Base-by-base conservation (phyloP, 2,888 invertebrate species). In the Heliothis peltigera region DNA sequence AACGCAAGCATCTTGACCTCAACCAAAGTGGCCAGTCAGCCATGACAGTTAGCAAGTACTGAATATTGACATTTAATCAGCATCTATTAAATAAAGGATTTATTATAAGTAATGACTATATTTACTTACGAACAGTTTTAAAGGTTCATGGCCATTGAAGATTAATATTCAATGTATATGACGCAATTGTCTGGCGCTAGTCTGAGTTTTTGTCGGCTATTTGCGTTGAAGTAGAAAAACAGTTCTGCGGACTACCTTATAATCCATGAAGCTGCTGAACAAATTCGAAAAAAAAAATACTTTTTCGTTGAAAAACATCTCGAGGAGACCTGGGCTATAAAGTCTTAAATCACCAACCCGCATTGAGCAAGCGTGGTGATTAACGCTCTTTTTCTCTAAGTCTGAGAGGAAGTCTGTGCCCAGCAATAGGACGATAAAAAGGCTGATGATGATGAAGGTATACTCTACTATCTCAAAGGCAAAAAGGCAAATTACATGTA, bases 31-130 rank as follows among this genome's bases (percentile, higher is more conserved):
- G 22, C 15, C 21, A 46, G 46, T 58, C 54, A 54, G 44, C 51
- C 73, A 22, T 54, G 56, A 54, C 58, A 47, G 55, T 43, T 19
- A 51, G 53, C n/a, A 2, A 15, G 35, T 53, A 39, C 32, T 19
- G 42, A 21, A 10, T 12, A 51, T 59, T 67, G 77, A 63, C 74
- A 74, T 74, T 74, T 59, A 73, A 77, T 66, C 57, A 76, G 25
- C 18, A 53, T 51, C 32, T 39, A 39, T 69, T 28, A 53, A 62
- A 55, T 42, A 21, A 28, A 42, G 39, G 39, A 32, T 8, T 43
- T 28, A n/a, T n/a, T n/a, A 43, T 21, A 12, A 43, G 17, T 5
- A 10, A 22, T 22, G 6, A 43, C 12, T 54, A 35, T 59, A 28
- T 46, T 54, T 67, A 44, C 28, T 5, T 12, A 7, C n/a, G n/a